Percentiles rank a stretch among this genome's conserved stretches.
These are phyloP conservation scores for Drosophila mauritiana DNA, from an alignment of 1,140 invertebrate species.

Conservation along the genomic window DNA sequence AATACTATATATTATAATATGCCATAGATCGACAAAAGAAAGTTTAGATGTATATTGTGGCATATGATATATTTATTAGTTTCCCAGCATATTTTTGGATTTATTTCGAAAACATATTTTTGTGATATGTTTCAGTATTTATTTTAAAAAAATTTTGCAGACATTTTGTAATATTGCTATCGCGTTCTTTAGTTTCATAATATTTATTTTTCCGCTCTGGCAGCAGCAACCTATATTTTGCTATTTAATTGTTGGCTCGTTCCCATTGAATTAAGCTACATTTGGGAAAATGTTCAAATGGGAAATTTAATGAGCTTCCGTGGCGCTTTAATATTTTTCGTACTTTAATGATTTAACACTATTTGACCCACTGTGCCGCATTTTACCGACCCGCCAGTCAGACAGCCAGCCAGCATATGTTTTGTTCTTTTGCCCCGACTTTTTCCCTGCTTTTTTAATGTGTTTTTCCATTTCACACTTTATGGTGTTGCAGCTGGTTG, in stretches of 20 bases:
- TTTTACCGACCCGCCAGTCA: slow-evolving; percentile 13
- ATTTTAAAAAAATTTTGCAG: background rate
- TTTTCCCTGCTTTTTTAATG: slow-evolving; percentile 28
- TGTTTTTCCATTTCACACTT: slow-evolving; percentile 53
- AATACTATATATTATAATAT: too few species aligned
- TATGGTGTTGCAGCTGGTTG: slow-evolving; percentile 38
- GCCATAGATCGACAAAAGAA: too few species aligned
- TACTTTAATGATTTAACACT: slow-evolving; percentile 18
- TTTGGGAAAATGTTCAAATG: background rate
- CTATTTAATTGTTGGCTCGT: slow-evolving; percentile 3
- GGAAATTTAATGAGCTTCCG: background rate
- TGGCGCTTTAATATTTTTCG: slow-evolving; percentile 3
- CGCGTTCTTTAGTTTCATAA: background rate
- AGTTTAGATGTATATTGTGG: too few species aligned
- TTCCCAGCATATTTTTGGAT: too few species aligned
- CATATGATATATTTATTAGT: too few species aligned
- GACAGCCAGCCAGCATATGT: slow-evolving; percentile 15
- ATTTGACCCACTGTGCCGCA: slow-evolving; percentile 30
- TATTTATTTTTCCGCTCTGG: background rate
- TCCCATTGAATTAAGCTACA: slow-evolving; percentile 40
- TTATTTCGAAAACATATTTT: background rate
- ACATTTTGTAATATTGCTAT: background rate
- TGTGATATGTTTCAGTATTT: background rate
- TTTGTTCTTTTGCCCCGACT: slow-evolving; percentile 29
- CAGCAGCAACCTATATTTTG: background rate